Conservation (phyloP, 2,113 vertebrate genomes). For the Gnathonemus longibarbis region DNA sequence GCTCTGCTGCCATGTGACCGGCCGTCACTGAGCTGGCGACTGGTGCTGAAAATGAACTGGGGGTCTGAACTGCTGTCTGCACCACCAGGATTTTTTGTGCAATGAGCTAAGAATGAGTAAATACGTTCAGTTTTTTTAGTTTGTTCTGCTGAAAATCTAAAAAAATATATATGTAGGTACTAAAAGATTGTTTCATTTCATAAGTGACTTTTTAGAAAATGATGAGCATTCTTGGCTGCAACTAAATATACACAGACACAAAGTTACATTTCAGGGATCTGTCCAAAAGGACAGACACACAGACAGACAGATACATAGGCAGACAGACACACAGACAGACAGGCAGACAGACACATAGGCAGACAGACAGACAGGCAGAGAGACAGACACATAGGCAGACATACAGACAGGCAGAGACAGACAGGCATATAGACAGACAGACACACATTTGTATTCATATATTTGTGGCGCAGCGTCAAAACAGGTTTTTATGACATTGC, state of each 20-base stretch:
- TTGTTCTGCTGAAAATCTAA: neutral
- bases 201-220: neutral
- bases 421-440: too few species aligned
- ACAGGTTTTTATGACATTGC: too few species aligned
- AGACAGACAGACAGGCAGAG: too few species aligned
- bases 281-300: too few species aligned
- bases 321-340: too few species aligned
- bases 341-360: too few species aligned
- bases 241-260: neutral
- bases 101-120: neutral
- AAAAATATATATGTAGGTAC: neutral
- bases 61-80: neutral
- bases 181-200: slow-evolving; percentile 17
- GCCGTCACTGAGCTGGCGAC: neutral
- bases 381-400: too few species aligned
- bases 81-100: neutral
- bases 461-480: too few species aligned
- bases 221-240: neutral
- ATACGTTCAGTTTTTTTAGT: neutral
- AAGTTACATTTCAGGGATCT: neutral
- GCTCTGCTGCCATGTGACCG: neutral
- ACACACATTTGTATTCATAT: too few species aligned
- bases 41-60: neutral
- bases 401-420: too few species aligned
- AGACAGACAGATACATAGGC: too few species aligned